Conservation (phyloP, 2,113 vertebrate genomes). For the Cyanoderma ruficeps region DNA sequence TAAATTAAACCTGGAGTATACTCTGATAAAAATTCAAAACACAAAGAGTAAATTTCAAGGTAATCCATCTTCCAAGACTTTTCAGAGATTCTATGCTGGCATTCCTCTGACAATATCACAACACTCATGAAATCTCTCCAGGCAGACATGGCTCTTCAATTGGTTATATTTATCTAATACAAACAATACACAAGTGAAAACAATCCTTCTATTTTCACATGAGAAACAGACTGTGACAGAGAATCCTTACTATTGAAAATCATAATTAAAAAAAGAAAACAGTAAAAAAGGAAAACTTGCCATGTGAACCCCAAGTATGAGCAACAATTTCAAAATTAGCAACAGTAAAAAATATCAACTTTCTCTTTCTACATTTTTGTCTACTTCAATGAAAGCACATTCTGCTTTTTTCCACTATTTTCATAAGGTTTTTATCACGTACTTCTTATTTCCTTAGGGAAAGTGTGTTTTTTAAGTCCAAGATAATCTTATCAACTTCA, state of each 20-base stretch:
- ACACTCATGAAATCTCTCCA: not conserved
- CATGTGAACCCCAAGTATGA: not conserved
- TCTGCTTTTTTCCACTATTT: not conserved
- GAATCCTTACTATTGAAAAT: not conserved
- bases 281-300: not conserved
- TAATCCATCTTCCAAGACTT: not conserved
- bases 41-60: not conserved
- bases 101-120: not conserved
- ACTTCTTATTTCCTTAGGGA: not conserved
- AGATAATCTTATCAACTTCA: not conserved
- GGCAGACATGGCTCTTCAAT: not conserved
- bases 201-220: not conserved
- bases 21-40: not conserved
- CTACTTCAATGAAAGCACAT: not conserved
- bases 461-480: not conserved
- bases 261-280: not conserved
- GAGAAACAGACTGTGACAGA: not conserved
- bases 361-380: not conserved
- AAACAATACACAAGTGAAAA: not conserved
- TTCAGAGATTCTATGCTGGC: not conserved
- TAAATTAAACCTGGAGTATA: not conserved
- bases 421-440: not conserved
- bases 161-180: not conserved
- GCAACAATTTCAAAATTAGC: not conserved
- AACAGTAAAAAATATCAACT: not conserved